phyloP scores from a whole-genome alignment of 2,113 vertebrate genomes.

The Actinemys pallida region DNA sequence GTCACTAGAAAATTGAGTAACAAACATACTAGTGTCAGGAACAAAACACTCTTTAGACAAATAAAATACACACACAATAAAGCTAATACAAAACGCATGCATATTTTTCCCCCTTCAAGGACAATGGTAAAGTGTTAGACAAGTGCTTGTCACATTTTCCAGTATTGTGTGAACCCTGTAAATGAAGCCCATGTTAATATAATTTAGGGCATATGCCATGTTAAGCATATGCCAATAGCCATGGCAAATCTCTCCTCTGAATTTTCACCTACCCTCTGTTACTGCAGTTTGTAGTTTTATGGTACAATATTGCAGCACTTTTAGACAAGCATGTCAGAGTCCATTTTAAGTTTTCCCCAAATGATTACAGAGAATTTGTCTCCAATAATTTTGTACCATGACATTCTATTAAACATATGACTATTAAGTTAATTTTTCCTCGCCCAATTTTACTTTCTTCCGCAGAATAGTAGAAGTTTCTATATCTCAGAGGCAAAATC shows the following conservation, averaged over 20 bases:
- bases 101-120: not conserved
- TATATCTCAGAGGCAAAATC: conserved; percentile 14
- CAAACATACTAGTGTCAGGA: not conserved
- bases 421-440: not conserved
- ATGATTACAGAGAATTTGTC: not conserved
- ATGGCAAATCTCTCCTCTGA: not conserved
- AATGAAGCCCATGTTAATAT: not conserved
- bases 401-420: conserved; percentile 7
- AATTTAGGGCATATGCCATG: not conserved
- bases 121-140: not conserved
- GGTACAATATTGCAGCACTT: rapidly evolving
- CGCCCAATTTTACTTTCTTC: conserved; percentile 39
- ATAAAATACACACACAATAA: not conserved
- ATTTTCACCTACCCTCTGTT: not conserved
- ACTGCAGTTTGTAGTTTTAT: not conserved
- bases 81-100: not conserved
- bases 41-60: not conserved
- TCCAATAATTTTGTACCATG: not conserved
- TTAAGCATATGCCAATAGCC: not conserved
- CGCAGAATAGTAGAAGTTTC: conserved; percentile 30
- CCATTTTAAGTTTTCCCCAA: not conserved
- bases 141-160: not conserved
- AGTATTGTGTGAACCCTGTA: rapidly evolving
- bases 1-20: not conserved
- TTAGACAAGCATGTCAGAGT: not conserved